Percentiles rank a stretch among this genome's conserved stretches.
Conservation (phyloP, 2,113 vertebrate genomes). For the Aythya baeri region DNA sequence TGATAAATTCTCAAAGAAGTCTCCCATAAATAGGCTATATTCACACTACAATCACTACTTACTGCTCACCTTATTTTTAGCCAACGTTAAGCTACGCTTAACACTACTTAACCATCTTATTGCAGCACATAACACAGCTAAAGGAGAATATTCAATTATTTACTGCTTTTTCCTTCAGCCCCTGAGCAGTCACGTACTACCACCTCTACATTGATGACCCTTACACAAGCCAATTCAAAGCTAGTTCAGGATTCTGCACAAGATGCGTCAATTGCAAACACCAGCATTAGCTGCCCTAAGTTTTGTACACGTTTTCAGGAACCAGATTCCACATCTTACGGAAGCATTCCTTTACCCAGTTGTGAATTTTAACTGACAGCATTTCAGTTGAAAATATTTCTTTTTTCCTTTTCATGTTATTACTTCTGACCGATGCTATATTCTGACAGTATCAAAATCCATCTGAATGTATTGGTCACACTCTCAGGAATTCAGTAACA, state of each 20-base stretch:
- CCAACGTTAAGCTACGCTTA: neutral
- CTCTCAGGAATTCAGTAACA: neutral
- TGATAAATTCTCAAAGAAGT: neutral
- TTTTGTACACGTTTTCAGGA: neutral
- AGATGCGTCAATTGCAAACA: neutral
- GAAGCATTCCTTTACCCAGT: neutral
- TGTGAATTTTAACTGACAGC: neutral
- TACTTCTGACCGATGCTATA: neutral
- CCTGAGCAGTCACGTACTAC: neutral
- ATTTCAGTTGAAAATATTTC: neutral
- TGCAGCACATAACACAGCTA: neutral
- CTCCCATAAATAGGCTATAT: neutral
- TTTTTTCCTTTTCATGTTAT: neutral
- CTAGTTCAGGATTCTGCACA: neutral
- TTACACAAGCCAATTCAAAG: neutral
- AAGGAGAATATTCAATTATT: neutral
- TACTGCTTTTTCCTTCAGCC: neutral
- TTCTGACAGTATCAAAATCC: neutral
- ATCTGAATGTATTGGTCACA: too few relatives aligned
- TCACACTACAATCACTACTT: neutral
- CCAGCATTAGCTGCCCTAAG: neutral
- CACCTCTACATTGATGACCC: neutral
- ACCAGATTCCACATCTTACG: neutral
- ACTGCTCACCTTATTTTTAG: neutral
- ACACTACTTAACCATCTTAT: neutral